These are phyloP conservation scores for Nycticorax nycticorax DNA, from an alignment of 2,113 vertebrate species.

Conservation along the genomic window DNA sequence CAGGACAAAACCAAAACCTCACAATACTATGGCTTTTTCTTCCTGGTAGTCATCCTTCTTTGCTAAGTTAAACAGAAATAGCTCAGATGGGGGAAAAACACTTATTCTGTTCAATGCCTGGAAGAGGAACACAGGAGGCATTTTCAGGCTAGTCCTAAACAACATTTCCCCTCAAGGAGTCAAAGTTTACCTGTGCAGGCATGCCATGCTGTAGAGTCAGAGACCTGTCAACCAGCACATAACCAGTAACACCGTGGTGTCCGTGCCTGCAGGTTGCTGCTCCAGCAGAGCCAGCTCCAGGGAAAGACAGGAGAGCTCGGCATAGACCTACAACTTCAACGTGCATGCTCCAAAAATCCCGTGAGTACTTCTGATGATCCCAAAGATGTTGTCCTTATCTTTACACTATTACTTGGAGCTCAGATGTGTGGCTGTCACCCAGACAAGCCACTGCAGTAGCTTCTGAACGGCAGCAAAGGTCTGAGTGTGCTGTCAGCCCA, in stretches of 20 bases:
- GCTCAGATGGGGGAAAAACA: fast-evolving
- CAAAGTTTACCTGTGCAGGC: background rate
- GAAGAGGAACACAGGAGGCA: background rate
- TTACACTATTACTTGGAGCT: background rate
- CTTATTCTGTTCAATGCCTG: background rate
- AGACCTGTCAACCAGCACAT: background rate
- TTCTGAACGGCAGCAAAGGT: background rate
- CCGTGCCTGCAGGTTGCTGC: background rate
- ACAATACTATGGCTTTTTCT: fast-evolving
- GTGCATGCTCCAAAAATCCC: fast-evolving
- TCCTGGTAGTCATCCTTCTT: background rate
- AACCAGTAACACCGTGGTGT: background rate
- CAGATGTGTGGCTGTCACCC: background rate
- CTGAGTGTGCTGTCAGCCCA: background rate
- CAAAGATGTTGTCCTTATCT: background rate
- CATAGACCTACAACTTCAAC: fast-evolving
- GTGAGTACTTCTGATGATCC: background rate
- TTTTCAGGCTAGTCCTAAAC: background rate
- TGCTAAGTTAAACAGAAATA: background rate
- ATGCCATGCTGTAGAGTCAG: too few relatives aligned
- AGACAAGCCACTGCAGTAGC: background rate
- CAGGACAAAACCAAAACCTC: background rate
- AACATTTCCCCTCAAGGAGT: background rate
- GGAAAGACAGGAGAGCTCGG: background rate
- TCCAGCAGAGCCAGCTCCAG: background rate